A percentile compares a stretch with the other conserved stretches of the same genome.
These are phyloP conservation scores for Neomicropteryx cornuta DNA, from an alignment of 1,140 invertebrate genomes.

Conservation along the genomic window DNA sequence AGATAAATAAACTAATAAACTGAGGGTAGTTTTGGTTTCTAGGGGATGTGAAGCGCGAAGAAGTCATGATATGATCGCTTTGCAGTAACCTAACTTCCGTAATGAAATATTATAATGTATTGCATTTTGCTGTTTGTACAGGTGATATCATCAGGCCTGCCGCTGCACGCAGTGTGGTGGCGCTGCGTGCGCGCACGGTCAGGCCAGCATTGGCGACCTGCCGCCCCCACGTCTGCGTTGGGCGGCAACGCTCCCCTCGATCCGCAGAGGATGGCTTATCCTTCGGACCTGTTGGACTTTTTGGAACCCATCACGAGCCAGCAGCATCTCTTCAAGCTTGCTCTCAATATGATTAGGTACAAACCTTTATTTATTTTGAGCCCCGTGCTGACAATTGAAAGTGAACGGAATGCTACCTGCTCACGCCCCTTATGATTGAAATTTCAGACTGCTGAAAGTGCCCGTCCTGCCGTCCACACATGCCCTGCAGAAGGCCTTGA, in stretches of 20 bases:
- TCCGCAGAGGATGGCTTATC: slow-evolving; percentile 14
- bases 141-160: slow-evolving; percentile 13
- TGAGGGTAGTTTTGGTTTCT: too few relatives aligned
- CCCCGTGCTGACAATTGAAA: background rate
- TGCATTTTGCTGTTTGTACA: too few relatives aligned
- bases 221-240: too few relatives aligned
- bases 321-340: slow-evolving; percentile 8
- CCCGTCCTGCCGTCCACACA: slow-evolving; percentile 10
- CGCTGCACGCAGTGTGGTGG: slow-evolving; percentile 12
- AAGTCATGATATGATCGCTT: background rate
- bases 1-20: too few relatives aligned
- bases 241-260: slow-evolving; percentile 10
- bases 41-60: too few relatives aligned
- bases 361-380: background rate
- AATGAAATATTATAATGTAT: too few relatives aligned
- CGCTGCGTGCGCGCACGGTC: slow-evolving; percentile 9
- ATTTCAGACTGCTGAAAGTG: slow-evolving; percentile 11
- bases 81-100: too few relatives aligned
- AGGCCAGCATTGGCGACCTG: slow-evolving; percentile 10
- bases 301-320: slow-evolving; percentile 12
- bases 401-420: too few relatives aligned
- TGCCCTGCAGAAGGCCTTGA: background rate
- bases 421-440: too few relatives aligned
- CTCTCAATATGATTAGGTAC: slow-evolving; percentile 13
- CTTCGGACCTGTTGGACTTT: slow-evolving; percentile 12